Evolutionary conservation across 2,888 invertebrate species (phyloP).

Genomic region (Glyphotaelius pellucidus): DNA sequence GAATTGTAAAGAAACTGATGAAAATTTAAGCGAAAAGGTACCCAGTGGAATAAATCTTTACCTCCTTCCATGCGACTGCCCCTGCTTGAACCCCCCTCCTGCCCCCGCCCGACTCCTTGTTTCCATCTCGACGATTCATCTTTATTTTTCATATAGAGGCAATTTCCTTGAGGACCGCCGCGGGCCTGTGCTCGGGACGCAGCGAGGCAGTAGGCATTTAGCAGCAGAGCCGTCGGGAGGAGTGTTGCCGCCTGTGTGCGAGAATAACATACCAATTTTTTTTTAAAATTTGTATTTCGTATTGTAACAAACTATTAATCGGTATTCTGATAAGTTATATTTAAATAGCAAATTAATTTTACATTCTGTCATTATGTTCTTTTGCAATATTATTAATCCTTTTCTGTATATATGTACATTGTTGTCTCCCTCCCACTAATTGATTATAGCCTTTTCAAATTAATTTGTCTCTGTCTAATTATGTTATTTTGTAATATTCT

Average conservation of each 20-base stretch:
- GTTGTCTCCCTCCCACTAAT: too few species aligned
- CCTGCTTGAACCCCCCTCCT: not conserved
- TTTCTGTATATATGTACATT: too few species aligned
- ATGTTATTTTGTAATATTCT: too few species aligned
- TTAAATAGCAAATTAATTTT: too few species aligned
- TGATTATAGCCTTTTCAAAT: too few species aligned
- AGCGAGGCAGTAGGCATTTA: not conserved
- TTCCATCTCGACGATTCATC: slow-evolving; percentile 10
- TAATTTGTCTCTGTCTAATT: too few species aligned
- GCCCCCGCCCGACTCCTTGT: not conserved
- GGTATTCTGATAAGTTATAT: too few species aligned
- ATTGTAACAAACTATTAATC: too few species aligned
- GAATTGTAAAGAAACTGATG: slow-evolving; percentile 2
- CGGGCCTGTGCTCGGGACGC: not conserved
- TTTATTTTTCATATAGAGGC: slow-evolving; percentile 42
- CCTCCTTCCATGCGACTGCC: not conserved
- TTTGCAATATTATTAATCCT: too few species aligned
- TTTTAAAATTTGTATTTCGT: too few species aligned
- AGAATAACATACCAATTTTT: not conserved
- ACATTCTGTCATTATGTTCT: too few species aligned
- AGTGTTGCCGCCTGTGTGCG: not conserved
- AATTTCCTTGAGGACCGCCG: slow-evolving; percentile 47
- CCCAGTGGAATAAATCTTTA: slow-evolving; percentile 2
- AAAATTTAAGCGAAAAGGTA: not conserved
- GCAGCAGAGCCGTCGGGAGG: not conserved